Percentiles rank a stretch among this genome's conserved stretches.
Evolutionary conservation across 92 coral and sea anemone genomes (phyloP).

Genomic region (Plumapathes pennacea): DNA sequence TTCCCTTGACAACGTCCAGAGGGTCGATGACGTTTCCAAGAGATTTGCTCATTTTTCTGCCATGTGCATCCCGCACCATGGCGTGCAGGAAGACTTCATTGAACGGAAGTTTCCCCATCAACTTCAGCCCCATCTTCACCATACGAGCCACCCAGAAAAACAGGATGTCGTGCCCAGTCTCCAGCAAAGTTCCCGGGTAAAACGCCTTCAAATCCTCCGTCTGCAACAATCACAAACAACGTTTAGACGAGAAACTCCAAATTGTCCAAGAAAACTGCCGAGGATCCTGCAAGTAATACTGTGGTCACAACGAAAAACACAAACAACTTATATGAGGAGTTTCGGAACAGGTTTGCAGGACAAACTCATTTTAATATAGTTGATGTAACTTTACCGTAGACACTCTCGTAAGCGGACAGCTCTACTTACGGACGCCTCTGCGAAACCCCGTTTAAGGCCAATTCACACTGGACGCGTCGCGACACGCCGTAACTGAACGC

Average conservation of each 20-base stretch:
- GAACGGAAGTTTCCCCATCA: conserved; percentile 88
- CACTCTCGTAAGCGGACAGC: too few species aligned
- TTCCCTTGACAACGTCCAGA: conserved; percentile 92
- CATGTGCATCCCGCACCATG: conserved; percentile 99
- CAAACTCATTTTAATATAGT: too few species aligned
- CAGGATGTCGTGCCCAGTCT: conserved; percentile 97
- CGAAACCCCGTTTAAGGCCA: too few species aligned
- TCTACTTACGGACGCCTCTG: too few species aligned
- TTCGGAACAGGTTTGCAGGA: too few species aligned
- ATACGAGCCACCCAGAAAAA: conserved; percentile 99
- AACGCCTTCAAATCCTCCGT: conserved; percentile 81
- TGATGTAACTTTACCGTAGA: too few species aligned
- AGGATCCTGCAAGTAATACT: background rate
- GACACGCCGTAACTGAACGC: too few species aligned
- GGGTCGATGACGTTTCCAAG: conserved; percentile 99
- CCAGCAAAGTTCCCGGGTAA: conserved; percentile 93
- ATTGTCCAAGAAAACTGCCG: background rate
- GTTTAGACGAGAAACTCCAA: background rate
- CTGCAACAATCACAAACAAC: conserved; percentile 25
- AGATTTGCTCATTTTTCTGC: conserved; percentile 99
- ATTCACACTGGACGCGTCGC: too few species aligned
- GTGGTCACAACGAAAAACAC: too few species aligned
- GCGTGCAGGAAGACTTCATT: conserved; percentile 97
- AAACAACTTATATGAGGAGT: too few species aligned
- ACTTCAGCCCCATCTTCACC: conserved; percentile 96